Base-by-base conservation (phyloP, 2,797 vertebrate genomes). In the Pipistrellus pygmaeus region DNA sequence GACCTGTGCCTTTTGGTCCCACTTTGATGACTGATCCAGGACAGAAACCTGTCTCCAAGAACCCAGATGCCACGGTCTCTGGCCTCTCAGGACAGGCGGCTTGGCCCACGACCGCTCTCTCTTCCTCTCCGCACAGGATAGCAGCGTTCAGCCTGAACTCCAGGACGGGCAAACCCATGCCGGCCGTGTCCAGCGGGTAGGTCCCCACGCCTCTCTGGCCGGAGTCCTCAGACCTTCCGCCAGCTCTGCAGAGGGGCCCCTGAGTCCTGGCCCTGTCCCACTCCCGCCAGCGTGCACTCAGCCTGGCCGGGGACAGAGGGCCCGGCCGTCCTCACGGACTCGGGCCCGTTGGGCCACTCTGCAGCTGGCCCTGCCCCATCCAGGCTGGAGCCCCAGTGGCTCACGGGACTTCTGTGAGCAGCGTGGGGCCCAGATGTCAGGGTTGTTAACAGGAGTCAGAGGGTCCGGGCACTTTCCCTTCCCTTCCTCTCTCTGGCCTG, bases 151-250 rank as follows among this genome's bases (percentile, higher is more conserved):
- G 97, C 90, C 88, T 97, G 94, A 97, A 97, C 51, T 95, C 97
- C 91, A 89, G 96, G 94, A 96, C 96, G 2, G 96, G 97, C 91
- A 97, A 97, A 51, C 97, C 97, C 72, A 96, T 97, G 86, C 97
- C 97, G 2, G 95, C 97, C 0, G 93, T 97, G 68, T 97, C 97
- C 76, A 98, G 97, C 0, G 97, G 97, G 97, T 98, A 97, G 60
- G 96, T 96, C 69, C 38, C 57, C 72, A 55, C 11, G 21, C 18
- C 8, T 25, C 83, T 78, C 30, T 91, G 78, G 41, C 72, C 41
- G 12, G 27, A 7, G 55, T 68, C 73, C 82, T 86, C 85, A 83
- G 48, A 62, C 5, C 2, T 32, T 8, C 30, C 32, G 30, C 41
- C 55, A 15, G 41, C 30, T 75, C 85, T 73, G 78, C 60, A n/a